Conservation (phyloP, 2,797 vertebrate genomes). For the Eutrigla gurnardus region DNA sequence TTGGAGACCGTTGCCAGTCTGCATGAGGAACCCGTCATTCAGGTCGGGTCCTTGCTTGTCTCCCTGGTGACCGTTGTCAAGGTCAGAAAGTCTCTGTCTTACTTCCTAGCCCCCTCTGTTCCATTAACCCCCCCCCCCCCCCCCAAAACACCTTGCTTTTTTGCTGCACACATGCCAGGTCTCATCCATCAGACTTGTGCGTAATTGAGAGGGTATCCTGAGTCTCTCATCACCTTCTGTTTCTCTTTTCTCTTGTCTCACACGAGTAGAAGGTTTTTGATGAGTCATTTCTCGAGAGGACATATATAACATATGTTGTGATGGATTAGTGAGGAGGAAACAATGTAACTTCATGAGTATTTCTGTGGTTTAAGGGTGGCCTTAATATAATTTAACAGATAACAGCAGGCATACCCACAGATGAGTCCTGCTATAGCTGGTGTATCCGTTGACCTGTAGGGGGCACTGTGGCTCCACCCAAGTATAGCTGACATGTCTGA, state of each 20-base stretch:
- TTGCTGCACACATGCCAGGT: conserved; percentile 35
- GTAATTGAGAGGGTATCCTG: conserved; percentile 45
- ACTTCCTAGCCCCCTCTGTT: conserved; percentile 28
- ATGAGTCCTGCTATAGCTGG: background rate
- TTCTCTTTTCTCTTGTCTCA: conserved; percentile 12
- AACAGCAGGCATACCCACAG: conserved; percentile 11
- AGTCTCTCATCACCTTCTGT: conserved; percentile 20
- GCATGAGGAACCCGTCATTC: conserved; percentile 49
- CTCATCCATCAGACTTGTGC: conserved; percentile 60
- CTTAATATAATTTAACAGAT: background rate
- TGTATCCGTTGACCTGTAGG: conserved; percentile 53
- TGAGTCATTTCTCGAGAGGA: conserved; percentile 5
- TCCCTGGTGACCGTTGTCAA: conserved; percentile 52
- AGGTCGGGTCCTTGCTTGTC: conserved; percentile 51
- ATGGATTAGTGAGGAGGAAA: background rate
- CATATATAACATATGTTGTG: background rate
- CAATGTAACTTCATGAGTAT: background rate
- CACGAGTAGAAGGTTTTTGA: conserved; percentile 13
- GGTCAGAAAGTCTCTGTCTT: conserved; percentile 54
- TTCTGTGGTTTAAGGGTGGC: background rate
- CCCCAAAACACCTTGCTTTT: conserved; percentile 47
- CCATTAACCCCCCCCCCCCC: conserved; percentile 13
- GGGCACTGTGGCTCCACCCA: conserved; percentile 77
- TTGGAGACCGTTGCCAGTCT: conserved; percentile 31
- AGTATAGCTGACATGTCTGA: conserved; percentile 13